A percentile compares a stretch with the other conserved stretches of the same genome.
These are phyloP conservation scores for Vesta saturnalis DNA, from an alignment of 2,888 invertebrate species.

Conservation along the genomic window DNA sequence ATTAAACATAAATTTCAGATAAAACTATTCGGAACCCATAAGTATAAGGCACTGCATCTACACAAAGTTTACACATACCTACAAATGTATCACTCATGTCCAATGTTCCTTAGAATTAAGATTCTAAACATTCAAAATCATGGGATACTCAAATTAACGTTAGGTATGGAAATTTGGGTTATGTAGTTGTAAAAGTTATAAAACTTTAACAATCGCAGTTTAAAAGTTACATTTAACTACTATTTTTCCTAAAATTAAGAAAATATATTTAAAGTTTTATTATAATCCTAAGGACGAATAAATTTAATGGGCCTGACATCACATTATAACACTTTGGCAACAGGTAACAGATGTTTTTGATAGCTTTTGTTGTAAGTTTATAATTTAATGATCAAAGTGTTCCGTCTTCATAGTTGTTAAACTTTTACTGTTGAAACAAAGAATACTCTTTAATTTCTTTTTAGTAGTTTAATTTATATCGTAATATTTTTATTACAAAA, in stretches of 20 bases:
- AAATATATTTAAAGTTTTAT: constrained; percentile 7
- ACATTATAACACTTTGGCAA: constrained; percentile 17
- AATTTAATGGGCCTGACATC: constrained; percentile 6
- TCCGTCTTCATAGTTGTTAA: neutral
- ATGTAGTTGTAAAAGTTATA: neutral
- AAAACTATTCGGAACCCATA: too few species aligned
- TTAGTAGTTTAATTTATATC: neutral
- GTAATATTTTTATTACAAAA: neutral
- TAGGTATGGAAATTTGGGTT: too few species aligned
- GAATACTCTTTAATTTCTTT: neutral
- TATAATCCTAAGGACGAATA: neutral
- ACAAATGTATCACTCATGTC: too few species aligned
- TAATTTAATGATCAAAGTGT: constrained; percentile 11
- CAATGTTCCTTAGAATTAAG: too few species aligned
- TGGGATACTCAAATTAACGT: too few species aligned
- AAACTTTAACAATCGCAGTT: neutral
- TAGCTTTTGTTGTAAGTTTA: constrained; percentile 17
- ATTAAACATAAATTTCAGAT: too few species aligned
- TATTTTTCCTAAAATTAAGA: neutral
- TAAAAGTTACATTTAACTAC: neutral
- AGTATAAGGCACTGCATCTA: too few species aligned
- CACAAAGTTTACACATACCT: too few species aligned
- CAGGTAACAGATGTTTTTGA: constrained; percentile 27
- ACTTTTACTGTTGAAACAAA: constrained; percentile 2
- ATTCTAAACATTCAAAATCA: too few species aligned